These are phyloP conservation scores for Spodoptera frugiperda DNA, from an alignment of 1,140 invertebrate species.

Conservation along the genomic window DNA sequence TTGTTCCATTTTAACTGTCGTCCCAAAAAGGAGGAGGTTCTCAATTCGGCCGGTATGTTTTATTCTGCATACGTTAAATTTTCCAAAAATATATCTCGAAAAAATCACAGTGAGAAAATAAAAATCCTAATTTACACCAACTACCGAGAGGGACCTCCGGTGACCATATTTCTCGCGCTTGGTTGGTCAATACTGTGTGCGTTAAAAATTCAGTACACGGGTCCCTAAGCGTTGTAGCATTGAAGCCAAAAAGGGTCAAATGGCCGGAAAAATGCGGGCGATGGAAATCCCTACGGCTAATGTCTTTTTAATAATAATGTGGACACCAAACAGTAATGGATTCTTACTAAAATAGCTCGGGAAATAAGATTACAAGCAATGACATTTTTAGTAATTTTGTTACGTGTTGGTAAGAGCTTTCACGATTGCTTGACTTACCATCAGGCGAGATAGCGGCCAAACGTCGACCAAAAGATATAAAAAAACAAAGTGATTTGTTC, in stretches of 20 bases:
- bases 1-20: too few relatives aligned
- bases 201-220: conserved; percentile 13
- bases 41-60: too few relatives aligned
- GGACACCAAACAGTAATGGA: background rate
- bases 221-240: background rate
- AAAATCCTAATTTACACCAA: background rate
- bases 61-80: too few relatives aligned
- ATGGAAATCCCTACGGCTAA: conserved; percentile 15
- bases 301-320: background rate
- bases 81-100: background rate
- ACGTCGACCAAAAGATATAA: too few relatives aligned
- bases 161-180: background rate
- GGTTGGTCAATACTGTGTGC: conserved; percentile 13
- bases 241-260: background rate
- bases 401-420: too few relatives aligned
- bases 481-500: too few relatives aligned
- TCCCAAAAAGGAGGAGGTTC: too few relatives aligned
- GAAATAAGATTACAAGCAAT: too few relatives aligned
- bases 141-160: background rate
- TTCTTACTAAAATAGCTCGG: background rate
- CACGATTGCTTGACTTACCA: too few relatives aligned
- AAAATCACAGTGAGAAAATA: background rate
- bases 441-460: too few relatives aligned
- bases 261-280: background rate
- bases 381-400: too few relatives aligned